A percentile compares a stretch with the other conserved stretches of the same genome.
These are phyloP conservation scores for Morinoia aosen DNA, from an alignment of 2,888 invertebrate species.

Conservation along the genomic window DNA sequence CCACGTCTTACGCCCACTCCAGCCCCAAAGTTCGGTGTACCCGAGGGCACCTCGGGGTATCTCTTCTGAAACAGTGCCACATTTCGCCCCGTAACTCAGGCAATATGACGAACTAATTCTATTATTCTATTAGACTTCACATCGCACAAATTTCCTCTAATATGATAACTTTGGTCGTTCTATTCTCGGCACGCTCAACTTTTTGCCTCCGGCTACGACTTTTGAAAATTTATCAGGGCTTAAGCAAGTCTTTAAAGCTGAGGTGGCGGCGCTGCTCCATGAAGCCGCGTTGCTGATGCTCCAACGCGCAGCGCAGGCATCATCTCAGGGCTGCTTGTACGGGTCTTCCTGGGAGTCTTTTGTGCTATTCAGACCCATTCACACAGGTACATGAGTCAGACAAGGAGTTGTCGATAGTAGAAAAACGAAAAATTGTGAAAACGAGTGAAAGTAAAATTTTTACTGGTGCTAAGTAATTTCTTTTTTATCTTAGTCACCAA, in stretches of 20 bases:
- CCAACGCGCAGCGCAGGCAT: neutral
- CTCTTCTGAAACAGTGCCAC: constrained; percentile 42
- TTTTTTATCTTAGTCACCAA: no score
- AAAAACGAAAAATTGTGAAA: no score
- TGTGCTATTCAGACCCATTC: no score
- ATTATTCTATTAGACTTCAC: constrained; percentile 53
- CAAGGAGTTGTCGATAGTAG: no score
- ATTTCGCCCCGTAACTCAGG: constrained; percentile 43
- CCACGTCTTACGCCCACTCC: neutral
- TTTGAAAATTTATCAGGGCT: constrained; percentile 45
- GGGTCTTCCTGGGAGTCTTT: no score
- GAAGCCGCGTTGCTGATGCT: neutral
- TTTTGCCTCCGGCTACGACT: constrained; percentile 42
- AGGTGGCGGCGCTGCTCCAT: neutral
- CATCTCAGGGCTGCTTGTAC: neutral
- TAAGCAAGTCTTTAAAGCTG: constrained; percentile 35
- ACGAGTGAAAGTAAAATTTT: no score
- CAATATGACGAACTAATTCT: constrained; percentile 53
- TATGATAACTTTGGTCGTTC: constrained; percentile 52
- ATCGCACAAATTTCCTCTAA: constrained; percentile 53
- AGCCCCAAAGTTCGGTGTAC: neutral
- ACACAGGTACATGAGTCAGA: no score
- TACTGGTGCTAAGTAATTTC: no score
- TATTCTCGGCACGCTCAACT: constrained; percentile 52
- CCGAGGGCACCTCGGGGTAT: constrained; percentile 12